These are phyloP conservation scores for Nyctibius grandis DNA, from an alignment of 2,797 vertebrate species.

Conservation along the genomic window DNA sequence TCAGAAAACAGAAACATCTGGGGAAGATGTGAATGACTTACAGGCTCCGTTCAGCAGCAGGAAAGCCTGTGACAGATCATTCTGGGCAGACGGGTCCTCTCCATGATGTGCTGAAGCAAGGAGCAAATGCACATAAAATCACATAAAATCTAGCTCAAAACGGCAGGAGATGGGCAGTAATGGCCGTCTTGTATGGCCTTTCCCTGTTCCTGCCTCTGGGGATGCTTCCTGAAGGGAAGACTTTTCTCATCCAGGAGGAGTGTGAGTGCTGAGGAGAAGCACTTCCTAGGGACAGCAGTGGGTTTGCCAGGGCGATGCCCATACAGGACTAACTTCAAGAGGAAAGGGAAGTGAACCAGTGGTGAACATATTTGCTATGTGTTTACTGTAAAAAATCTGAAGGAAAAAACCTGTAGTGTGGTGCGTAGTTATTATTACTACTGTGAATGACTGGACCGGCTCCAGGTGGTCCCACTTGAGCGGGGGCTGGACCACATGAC, in stretches of 20 bases:
- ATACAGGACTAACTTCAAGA: not conserved
- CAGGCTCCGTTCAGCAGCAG: not conserved
- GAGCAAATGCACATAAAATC: not conserved
- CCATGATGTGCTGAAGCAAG: not conserved
- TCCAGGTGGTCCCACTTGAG: not conserved
- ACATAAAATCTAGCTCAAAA: not conserved
- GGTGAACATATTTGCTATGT: not conserved
- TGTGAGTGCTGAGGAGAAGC: not conserved
- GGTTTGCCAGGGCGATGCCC: not conserved
- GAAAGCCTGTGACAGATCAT: not conserved
- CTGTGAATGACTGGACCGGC: not conserved
- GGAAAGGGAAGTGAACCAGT: not conserved
- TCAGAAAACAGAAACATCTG: constrained; percentile 45
- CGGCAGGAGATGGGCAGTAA: not conserved
- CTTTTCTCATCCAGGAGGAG: not conserved
- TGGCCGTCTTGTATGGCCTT: not conserved
- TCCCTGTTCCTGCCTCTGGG: not conserved
- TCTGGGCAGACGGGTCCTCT: not conserved
- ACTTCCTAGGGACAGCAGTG: not conserved
- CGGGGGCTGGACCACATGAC: not conserved
- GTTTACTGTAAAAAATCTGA: not conserved
- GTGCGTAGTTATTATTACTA: not conserved
- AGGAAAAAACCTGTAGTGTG: not conserved
- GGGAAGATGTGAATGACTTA: not conserved
- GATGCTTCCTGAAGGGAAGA: not conserved